Base-by-base conservation (phyloP, 2,888 invertebrate genomes). In the Abrostola triplasia region DNA sequence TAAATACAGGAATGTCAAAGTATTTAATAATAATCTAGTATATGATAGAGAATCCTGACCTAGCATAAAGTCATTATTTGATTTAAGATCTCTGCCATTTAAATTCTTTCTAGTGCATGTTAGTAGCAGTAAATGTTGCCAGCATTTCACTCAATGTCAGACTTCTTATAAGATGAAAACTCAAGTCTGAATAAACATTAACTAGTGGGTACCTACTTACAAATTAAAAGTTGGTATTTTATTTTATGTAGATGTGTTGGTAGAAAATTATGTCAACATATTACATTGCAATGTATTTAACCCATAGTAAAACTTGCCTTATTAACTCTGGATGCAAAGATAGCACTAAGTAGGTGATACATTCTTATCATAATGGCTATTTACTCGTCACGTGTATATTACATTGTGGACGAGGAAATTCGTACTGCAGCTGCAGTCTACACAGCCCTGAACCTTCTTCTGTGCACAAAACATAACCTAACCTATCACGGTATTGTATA, bases 401-500 rank as follows among this genome's bases (percentile, higher is more conserved):
- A 52, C 13, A 0, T 50, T 42, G 64, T 38, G 63, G 59, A 41
- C 24, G 13, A 38, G 47, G 56, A 49, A 6, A 24, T 59, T 37
- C n/a, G 44, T 47, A 47, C 5, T 52, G 60, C 70, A 64, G 38
- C 41, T 52, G 52, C 69, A 73, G 53, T 63, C 65, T 60, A 65
- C 24, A 47, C 12, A 67, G 66, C 79, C 79, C 79, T 82, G 82
- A 76, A 83, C 78, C 70, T 72, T 37, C 12, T 60, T 37, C 12
- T 60, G 62, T 67, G 71, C 69, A 81, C 82, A 81, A 83, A 78
- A 77, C 65, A 82, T 83, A 78, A 77, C 65, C 69, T 67, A 70
- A 73, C 70, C 63, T 71, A 82, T 70, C 80, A 80, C 85, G 81
- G 86, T 88, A 87, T 77, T 79, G 77, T 78, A 79, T 87, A 88